phyloP scores from a whole-genome alignment of 2,113 vertebrate genomes.

The Tauraco erythrolophus region DNA sequence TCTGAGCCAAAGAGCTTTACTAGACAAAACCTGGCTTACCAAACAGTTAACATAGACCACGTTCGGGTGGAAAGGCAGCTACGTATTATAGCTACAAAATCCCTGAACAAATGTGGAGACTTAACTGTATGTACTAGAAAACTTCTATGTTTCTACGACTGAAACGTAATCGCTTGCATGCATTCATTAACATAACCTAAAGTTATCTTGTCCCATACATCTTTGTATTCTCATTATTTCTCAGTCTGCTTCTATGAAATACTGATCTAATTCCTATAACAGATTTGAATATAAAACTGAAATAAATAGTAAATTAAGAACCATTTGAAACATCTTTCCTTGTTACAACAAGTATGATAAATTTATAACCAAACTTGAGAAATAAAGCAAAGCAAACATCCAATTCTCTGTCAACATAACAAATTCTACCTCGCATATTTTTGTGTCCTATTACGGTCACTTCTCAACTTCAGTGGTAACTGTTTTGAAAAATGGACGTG shows the following conservation, averaged over 20 bases:
- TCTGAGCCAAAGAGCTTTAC: neutral
- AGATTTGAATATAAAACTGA: neutral
- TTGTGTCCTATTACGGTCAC: neutral
- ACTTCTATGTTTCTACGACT: neutral
- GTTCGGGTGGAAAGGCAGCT: neutral
- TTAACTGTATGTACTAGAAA: neutral
- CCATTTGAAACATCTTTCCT: neutral
- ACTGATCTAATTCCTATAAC: neutral
- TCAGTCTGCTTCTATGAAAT: neutral
- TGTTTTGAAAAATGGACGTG: neutral
- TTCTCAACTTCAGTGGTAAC: neutral
- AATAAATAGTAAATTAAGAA: neutral
- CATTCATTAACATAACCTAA: neutral
- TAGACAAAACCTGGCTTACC: neutral
- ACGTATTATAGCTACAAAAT: accelerated
- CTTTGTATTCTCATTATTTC: neutral
- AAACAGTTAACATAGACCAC: neutral
- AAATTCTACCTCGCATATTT: neutral
- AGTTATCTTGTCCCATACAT: neutral
- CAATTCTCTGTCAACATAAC: neutral
- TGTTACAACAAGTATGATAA: neutral
- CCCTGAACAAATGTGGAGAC: neutral
- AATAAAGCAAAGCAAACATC: neutral
- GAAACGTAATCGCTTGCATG: neutral
- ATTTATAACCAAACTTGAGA: neutral